These are phyloP conservation scores for Catocala sponsa DNA, from an alignment of 2,888 invertebrate species.

Conservation along the genomic window DNA sequence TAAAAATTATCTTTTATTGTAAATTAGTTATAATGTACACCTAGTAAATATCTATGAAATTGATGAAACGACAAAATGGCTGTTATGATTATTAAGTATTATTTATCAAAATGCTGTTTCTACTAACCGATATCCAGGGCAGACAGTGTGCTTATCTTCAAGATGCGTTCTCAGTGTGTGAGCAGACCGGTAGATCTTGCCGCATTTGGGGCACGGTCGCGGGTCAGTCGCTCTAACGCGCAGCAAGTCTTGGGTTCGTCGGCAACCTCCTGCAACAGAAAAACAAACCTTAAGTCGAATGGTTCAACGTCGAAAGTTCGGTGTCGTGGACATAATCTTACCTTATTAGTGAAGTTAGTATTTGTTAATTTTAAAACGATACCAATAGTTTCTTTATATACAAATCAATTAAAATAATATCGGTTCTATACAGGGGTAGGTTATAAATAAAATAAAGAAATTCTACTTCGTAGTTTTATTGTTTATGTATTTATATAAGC, in stretches of 20 bases:
- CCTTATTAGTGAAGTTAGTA: slow-evolving; percentile 43
- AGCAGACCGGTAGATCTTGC: slow-evolving; percentile 96
- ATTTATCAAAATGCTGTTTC: neutral
- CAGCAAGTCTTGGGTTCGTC: slow-evolving; percentile 94
- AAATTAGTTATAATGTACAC: too few species aligned
- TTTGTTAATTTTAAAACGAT: slow-evolving; percentile 36
- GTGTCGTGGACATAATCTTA: slow-evolving; percentile 38
- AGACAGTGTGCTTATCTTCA: slow-evolving; percentile 97
- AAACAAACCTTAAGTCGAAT: slow-evolving; percentile 13
- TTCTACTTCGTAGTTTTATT: slow-evolving; percentile 88
- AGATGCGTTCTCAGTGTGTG: slow-evolving; percentile 96
- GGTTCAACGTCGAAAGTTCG: slow-evolving; percentile 11
- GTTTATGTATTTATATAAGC: slow-evolving; percentile 84
- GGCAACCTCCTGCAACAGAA: slow-evolving; percentile 86
- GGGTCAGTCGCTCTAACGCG: slow-evolving; percentile 97
- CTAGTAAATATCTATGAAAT: too few species aligned
- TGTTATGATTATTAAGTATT: too few species aligned
- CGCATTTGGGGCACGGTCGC: slow-evolving; percentile 96
- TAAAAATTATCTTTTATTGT: neutral
- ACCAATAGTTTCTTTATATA: slow-evolving; percentile 14
- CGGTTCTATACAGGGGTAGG: neutral
- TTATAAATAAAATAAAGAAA: slow-evolving; percentile 43
- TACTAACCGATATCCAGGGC: slow-evolving; percentile 93
- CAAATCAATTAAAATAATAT: neutral
- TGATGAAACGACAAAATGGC: too few species aligned